Evolutionary conservation across 2,888 invertebrate species (phyloP).

Genomic region (Chesias legatella): DNA sequence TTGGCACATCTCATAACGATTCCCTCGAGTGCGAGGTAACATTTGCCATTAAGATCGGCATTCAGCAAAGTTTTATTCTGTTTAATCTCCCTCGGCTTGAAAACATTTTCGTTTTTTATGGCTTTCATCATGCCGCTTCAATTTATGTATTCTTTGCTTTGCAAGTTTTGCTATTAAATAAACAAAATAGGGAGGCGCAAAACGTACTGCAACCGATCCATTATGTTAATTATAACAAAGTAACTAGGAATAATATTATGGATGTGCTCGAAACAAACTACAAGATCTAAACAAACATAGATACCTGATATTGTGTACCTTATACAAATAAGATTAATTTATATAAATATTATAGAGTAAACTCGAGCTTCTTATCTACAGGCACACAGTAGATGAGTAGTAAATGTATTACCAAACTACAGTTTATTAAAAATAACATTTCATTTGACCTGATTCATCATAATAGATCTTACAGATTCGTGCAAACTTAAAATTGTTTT

Average conservation of each 20-base stretch:
- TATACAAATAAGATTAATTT: constrained; percentile 17
- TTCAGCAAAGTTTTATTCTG: constrained; percentile 39
- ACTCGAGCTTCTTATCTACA: constrained; percentile 14
- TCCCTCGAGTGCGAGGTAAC: constrained; percentile 47
- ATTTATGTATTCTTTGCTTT: too few species aligned
- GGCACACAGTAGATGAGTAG: constrained; percentile 4
- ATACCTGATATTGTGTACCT: constrained; percentile 17
- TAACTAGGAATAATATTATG: too few species aligned
- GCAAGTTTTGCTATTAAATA: too few species aligned
- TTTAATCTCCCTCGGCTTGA: constrained; percentile 39
- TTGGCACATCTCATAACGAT: constrained; percentile 56
- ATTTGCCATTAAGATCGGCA: constrained; percentile 49
- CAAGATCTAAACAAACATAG: constrained; percentile 17
- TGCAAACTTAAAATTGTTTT: too few species aligned
- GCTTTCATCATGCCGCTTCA: constrained; percentile 25
- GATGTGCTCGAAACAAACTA: constrained; percentile 18
- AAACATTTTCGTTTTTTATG: constrained; percentile 33
- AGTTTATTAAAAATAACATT: too few species aligned
- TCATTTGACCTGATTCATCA: too few species aligned
- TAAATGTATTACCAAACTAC: too few species aligned
- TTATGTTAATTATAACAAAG: too few species aligned
- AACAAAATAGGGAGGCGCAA: too few species aligned
- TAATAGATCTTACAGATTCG: too few species aligned
- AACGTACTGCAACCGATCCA: too few species aligned
- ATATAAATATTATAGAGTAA: constrained; percentile 14